Evolutionary conservation across 2,797 vertebrate genomes (phyloP), one percentile per base, ranked within the genome.

Genomic region (Mormyrops attenuatus): DNA sequence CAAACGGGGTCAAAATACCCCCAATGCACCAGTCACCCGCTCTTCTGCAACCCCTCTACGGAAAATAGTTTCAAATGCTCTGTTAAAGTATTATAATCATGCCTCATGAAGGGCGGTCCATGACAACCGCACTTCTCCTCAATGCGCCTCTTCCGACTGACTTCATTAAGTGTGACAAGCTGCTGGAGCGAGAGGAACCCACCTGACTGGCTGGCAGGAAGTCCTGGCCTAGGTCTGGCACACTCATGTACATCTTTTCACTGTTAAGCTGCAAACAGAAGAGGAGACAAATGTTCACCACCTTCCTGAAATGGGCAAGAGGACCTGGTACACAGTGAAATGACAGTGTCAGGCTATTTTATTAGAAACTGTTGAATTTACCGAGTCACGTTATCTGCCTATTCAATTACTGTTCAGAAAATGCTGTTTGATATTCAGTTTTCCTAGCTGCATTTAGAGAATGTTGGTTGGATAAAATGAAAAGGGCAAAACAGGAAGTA

Each of bases 201-300:
- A 99, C 98, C 98, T 99, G 98, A 97, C 97, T 98, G 95, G 95
- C 94, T 95, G 97, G 97, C 95, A 97, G 93, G 92, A 97, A 99
- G 96, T 99, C 98, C 94, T 98, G 97, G 96, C 96, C 97, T 89
- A 97, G 94, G 93, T 99, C 98, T 95, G 97, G 95, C 97, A 98
- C 96, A 92, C 96, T 97, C 97, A 99, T 97, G 95, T 98, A 99
- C 98, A 98, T 98, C 96, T 96, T 96, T 93, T 98, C 98, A 92
- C 97, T 96, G 94, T 98, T 97, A 97, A 98, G 97, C 98, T 99
- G 97, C 92, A 95, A 96, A 96, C 93, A 96, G 96, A 90, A 41
- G 3, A 86, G 41, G 44, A 92, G 91, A 92, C 17, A 92, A 95
- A 90, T 93, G 93, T 50, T 84, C 88, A 89, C 20, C 20, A 8